Evolutionary conservation across 92 coral and sea anemone genomes (phyloP).

Genomic region (Heliopora coerulea): DNA sequence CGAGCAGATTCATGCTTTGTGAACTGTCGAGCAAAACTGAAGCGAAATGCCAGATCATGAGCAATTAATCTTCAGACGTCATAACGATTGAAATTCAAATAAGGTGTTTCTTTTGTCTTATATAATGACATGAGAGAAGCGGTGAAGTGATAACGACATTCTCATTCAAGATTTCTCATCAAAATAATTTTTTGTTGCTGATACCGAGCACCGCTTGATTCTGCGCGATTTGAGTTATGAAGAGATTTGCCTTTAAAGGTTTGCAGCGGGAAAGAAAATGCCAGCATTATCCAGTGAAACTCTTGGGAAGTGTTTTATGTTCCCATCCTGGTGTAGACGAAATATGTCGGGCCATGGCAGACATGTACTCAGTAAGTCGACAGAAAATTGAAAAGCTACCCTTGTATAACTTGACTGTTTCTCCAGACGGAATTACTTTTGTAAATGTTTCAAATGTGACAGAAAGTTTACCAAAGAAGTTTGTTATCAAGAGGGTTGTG

Average conservation of each 20-base stretch:
- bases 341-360: slow-evolving; percentile 80
- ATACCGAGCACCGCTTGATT: background rate
- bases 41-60: background rate
- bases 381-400: slow-evolving; percentile 35
- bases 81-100: slow-evolving; percentile 39
- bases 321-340: slow-evolving; percentile 75
- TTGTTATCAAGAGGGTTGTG: slow-evolving; percentile 59
- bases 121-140: background rate
- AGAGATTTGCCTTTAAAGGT: slow-evolving; percentile 22
- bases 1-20: too few species aligned
- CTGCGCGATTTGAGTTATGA: background rate
- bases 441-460: slow-evolving; percentile 30
- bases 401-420: slow-evolving; percentile 40
- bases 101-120: background rate
- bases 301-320: slow-evolving; percentile 72
- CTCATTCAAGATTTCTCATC: background rate
- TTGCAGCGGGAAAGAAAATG: background rate
- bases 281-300: slow-evolving; percentile 39
- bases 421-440: slow-evolving; percentile 49
- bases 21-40: too few species aligned
- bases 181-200: background rate
- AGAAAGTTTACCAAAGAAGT: slow-evolving; percentile 36
- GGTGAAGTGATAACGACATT: background rate
- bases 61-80: slow-evolving; percentile 19
- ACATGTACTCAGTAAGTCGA: slow-evolving; percentile 58